Evolutionary conservation across 2,888 invertebrate genomes (phyloP).

Genomic region (Mantis religiosa): DNA sequence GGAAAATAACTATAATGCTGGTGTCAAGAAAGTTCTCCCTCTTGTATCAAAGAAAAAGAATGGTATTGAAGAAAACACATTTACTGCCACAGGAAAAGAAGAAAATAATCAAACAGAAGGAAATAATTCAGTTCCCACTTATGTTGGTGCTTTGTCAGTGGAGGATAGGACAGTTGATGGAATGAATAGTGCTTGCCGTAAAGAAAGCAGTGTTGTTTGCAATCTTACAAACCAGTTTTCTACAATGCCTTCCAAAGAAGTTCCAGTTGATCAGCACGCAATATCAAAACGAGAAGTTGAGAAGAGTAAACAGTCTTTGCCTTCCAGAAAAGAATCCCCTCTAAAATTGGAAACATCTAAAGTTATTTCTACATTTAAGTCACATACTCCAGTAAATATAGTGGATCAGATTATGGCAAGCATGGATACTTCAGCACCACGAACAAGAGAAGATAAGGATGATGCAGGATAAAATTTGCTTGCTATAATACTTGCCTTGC

Average conservation of each 20-base stretch:
- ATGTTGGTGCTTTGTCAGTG: neutral
- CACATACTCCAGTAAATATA: constrained; percentile 24
- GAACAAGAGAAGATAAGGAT: constrained; percentile 26
- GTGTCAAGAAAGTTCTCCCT: neutral
- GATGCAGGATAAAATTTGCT: constrained; percentile 13
- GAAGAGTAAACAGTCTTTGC: neutral
- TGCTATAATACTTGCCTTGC: constrained; percentile 19
- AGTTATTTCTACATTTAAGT: constrained; percentile 5
- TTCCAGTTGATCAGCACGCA: neutral
- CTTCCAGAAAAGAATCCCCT: constrained; percentile 17
- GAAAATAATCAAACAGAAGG: neutral
- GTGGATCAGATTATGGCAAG: constrained; percentile 30
- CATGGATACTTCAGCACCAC: constrained; percentile 27
- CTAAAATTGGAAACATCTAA: constrained; percentile 15
- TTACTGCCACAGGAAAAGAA: neutral
- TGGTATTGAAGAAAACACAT: neutral
- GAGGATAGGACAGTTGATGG: neutral
- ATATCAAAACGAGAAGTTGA: constrained; percentile 22
- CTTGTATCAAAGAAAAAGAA: neutral
- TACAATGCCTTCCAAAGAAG: neutral
- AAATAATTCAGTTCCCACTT: neutral
- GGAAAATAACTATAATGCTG: neutral
- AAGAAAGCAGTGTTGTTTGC: constrained; percentile 19
- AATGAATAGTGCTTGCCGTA: neutral
- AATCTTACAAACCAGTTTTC: constrained; percentile 7